A percentile compares a stretch with the other conserved stretches of the same genome.
Conservation (phyloP, 1,140 invertebrate species). For the silkworm (Bombyx mori) region ASM3026992v2 NC_085114.1:8183001-8183500, state of each 20-base stretch:
- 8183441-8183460: background rate
- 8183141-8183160: no score
- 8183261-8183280: constrained; percentile 11
- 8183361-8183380: background rate
- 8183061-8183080: no score
- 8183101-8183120: no score
- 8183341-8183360: background rate
- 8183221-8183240: no score
- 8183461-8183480: background rate
- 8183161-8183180: no score
- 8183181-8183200: no score
- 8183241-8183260: constrained; percentile 8
- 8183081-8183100: no score
- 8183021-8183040: no score
- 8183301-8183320: constrained; percentile 26
- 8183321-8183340: constrained; percentile 25
- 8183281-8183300: constrained; percentile 27
- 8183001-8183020: no score
- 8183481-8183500: background rate
- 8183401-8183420: background rate
- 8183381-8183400: background rate
- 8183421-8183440: background rate
- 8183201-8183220: no score
- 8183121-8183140: no score
- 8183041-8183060: no score